phyloP scores from a whole-genome alignment of 2,113 vertebrate species.

The Leucopternis melanops region DNA sequence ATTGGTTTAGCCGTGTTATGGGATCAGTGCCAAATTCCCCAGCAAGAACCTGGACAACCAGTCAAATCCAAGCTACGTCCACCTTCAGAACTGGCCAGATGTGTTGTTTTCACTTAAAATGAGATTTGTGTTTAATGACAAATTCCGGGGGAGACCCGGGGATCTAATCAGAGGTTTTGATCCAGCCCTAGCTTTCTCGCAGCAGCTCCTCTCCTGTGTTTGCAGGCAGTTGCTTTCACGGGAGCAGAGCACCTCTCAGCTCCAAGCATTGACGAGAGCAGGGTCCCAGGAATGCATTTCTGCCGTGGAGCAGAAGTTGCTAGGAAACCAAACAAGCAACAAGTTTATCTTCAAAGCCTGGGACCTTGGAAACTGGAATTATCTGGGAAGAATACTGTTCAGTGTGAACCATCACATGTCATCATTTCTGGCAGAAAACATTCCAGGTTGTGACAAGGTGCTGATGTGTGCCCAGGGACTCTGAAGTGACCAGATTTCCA shows the following conservation, averaged over 20 bases:
- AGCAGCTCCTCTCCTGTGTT: not conserved
- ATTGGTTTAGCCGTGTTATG: not conserved
- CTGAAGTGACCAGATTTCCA: not conserved
- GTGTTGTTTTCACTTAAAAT: not conserved
- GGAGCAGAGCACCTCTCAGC: not conserved
- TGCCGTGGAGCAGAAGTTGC: not conserved
- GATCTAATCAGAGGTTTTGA: not conserved
- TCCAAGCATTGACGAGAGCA: not conserved
- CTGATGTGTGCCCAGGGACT: not conserved
- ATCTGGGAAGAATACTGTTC: constrained; percentile 41
- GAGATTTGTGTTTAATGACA: not conserved
- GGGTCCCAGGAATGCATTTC: constrained; percentile 46
- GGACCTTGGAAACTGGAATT: constrained; percentile 54
- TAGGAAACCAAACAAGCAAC: constrained; percentile 63
- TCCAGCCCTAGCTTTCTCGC: not conserved
- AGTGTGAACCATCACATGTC: not conserved
- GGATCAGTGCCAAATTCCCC: not conserved
- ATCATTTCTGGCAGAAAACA: constrained; percentile 5
- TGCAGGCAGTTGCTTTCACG: not conserved
- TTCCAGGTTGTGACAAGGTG: not conserved
- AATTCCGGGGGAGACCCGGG: not conserved
- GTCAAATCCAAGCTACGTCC: not conserved
- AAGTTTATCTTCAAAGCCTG: constrained; percentile 59
- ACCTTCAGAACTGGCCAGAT: not conserved
- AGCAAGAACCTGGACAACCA: not conserved